Evolutionary conservation across 2,797 vertebrate genomes (phyloP).

Genomic region (Thripadectes ignobilis): DNA sequence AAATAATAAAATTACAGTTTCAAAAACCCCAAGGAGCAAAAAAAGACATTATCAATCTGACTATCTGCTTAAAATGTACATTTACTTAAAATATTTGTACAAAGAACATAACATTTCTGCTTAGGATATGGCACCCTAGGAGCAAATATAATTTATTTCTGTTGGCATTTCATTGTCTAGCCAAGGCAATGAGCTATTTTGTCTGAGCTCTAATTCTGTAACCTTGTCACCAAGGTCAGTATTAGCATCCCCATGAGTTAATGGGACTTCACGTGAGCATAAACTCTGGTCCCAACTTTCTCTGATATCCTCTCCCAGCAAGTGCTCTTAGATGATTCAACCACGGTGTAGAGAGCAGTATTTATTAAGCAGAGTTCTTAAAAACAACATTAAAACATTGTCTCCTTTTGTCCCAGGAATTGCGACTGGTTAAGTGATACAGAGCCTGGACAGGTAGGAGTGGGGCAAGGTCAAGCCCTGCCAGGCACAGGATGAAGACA

Average conservation of each 20-base stretch:
- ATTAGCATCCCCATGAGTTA: background rate
- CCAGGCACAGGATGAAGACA: background rate
- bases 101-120: background rate
- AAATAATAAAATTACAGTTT: background rate
- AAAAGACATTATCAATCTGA: background rate
- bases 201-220: background rate
- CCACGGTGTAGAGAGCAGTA: fast-evolving
- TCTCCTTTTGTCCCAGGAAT: background rate
- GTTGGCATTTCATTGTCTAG: conserved; percentile 1
- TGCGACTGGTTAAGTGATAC: background rate
- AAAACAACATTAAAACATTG: background rate
- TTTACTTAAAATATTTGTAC: conserved; percentile 35
- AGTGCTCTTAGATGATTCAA: background rate
- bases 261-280: background rate
- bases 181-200: background rate
- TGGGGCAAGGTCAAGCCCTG: background rate
- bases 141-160: conserved; percentile 20
- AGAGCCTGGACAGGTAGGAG: background rate
- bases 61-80: background rate
- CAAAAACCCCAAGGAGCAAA: background rate
- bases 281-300: background rate
- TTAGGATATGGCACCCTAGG: background rate
- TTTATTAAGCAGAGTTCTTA: background rate
- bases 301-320: background rate
- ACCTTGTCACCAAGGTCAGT: background rate